Evolutionary conservation across 2,888 invertebrate species (phyloP), one percentile per base, ranked within the genome.

Genomic region (Zootermopsis nevadensis): DNA sequence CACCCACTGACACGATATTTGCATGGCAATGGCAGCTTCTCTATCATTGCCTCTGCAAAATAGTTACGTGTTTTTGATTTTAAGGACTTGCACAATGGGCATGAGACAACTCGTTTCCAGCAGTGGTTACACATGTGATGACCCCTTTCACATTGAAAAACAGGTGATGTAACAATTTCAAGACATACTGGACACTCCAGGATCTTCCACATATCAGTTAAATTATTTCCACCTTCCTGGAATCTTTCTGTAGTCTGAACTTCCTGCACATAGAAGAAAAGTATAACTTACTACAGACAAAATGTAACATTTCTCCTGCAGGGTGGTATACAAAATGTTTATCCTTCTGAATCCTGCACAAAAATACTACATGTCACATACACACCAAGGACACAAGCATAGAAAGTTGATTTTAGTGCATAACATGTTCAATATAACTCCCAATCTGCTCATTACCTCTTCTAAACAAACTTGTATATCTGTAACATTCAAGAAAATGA

Each of bases 101-200:
- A 79, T 53, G 60, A 55, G 3, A 19, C 7, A 55, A 79, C 79
- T 55, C 33, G 35, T 31, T 27, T 79, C 79, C 79, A 79, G 87
- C 93, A 93, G 38, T 89, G 89, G 74, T 88, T 88, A 88, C 93
- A 93, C 86, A 93, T 90, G 69, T 93, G 91, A 88, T 93, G 93
- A 0, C 93, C 93, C 87, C 93, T 92, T 15, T 92, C 91, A 88
- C 93, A 93, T 88, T 93, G 93, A 83, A 91, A 89, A 85, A 93
- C 91, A 38, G 93, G 93, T 79, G 93, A 91, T 87, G 90, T 90
- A 88, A 93, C 92, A 88, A 91, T 91, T 87, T 93, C 93, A 86
- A 93, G 89, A 88, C 93, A 93, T 86, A 93, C 92, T 31, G 93
- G 93, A 86, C 93, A 93, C 87, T 93, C 93, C 87, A 93, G 88